Conservation (phyloP, 1,140 invertebrate species). For the Meloidogyne chitwoodi region DNA sequence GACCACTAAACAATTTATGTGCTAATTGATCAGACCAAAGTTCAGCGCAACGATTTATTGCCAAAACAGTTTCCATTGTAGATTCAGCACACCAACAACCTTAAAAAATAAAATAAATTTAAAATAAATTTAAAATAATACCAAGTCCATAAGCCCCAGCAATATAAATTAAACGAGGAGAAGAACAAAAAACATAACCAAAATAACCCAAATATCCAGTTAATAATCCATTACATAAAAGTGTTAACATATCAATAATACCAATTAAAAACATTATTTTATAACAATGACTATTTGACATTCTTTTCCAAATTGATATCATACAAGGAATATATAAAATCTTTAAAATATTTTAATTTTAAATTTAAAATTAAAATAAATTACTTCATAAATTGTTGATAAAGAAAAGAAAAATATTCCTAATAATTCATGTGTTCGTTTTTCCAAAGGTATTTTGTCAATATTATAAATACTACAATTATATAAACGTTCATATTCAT, state of each 20-base stretch:
- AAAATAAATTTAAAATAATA: background rate
- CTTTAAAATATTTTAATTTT: background rate
- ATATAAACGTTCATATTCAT: conserved; percentile 28
- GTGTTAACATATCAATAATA: conserved; percentile 4
- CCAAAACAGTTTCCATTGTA: conserved; percentile 11
- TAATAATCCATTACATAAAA: background rate
- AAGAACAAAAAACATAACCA: conserved; percentile 17
- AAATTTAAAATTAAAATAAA: background rate
- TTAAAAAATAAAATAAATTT: background rate
- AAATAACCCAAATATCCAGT: background rate
- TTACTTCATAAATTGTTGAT: conserved; percentile 13
- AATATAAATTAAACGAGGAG: conserved; percentile 18
- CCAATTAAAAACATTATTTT: conserved; percentile 5
- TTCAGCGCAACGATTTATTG: conserved; percentile 19
- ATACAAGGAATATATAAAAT: conserved; percentile 6
- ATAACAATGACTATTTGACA: background rate
- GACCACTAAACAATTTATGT: conserved; percentile 4
- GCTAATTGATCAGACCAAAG: background rate
- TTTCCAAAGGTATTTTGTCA: conserved; percentile 21
- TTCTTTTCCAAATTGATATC: conserved; percentile 6
- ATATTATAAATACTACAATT: conserved; percentile 34
- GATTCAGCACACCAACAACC: conserved; percentile 17
- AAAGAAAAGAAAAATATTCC: conserved; percentile 29
- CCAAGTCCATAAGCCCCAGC: conserved; percentile 1
- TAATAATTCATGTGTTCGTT: conserved; percentile 20